phyloP scores from a whole-genome alignment of 2,888 invertebrate species.

The Plemyria rubiginata region DNA sequence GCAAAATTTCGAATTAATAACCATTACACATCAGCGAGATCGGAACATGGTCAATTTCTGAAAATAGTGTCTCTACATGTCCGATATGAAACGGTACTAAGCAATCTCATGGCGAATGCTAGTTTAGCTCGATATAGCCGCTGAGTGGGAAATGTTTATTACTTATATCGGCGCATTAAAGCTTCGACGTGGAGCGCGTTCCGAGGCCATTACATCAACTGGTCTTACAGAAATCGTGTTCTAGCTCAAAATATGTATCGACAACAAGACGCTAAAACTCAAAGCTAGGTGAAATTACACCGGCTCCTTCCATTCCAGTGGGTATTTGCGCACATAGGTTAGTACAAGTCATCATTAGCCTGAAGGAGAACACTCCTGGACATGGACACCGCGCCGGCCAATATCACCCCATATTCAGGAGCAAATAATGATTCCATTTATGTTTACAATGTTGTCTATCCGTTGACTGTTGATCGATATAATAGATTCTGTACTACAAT shows the following conservation, averaged over 20 bases:
- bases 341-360: too few relatives aligned
- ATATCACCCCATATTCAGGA: constrained; percentile 21
- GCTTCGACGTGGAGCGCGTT: constrained; percentile 44
- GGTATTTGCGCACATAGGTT: constrained; percentile 44
- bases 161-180: constrained; percentile 47
- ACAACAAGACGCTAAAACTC: constrained; percentile 32
- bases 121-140: constrained; percentile 34
- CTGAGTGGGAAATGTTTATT: constrained; percentile 44
- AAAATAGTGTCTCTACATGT: constrained; percentile 25
- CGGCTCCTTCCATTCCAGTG: constrained; percentile 16
- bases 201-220: constrained; percentile 52
- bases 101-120: constrained; percentile 30
- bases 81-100: constrained; percentile 25
- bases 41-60: constrained; percentile 17
- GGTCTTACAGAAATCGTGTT: constrained; percentile 50
- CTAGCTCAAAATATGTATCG: constrained; percentile 44
- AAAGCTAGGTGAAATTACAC: constrained; percentile 35
- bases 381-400: too few relatives aligned
- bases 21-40: neutral
- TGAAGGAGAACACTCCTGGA: too few relatives aligned
- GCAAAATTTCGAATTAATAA: constrained; percentile 7
- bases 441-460: too few relatives aligned
- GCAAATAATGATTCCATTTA: too few relatives aligned
- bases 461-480: too few relatives aligned
- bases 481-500: too few relatives aligned